Percentiles rank a stretch among this genome's conserved stretches.
Evolutionary conservation across 2,888 invertebrate genomes (phyloP).

Genomic region (Odontocolon sp.): DNA sequence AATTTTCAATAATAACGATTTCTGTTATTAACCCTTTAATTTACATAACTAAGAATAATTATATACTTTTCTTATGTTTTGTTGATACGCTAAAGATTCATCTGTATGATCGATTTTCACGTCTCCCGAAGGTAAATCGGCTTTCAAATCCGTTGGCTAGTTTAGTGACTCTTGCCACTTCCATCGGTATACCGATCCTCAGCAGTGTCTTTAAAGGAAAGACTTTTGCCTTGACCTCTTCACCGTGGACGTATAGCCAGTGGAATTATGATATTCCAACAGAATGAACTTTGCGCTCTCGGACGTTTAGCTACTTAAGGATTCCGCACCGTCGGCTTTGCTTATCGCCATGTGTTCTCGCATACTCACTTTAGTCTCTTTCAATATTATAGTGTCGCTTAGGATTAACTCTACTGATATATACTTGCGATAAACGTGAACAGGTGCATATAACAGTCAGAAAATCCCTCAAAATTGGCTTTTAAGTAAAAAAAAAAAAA

Average conservation of each 20-base stretch:
- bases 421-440: too few species aligned
- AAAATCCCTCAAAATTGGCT: not conserved
- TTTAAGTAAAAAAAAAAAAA: not conserved
- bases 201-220: not conserved
- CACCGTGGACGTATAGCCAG: not conserved
- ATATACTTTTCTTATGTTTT: too few species aligned
- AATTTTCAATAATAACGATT: too few species aligned
- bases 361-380: not conserved
- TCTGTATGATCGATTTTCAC: too few species aligned
- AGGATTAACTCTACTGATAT: not conserved
- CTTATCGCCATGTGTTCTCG: not conserved
- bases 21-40: too few species aligned
- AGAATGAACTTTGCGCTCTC: slow-evolving; percentile 49
- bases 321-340: slow-evolving; percentile 16
- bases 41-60: too few species aligned
- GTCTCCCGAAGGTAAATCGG: too few species aligned
- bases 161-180: not conserved
- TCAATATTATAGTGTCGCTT: not conserved
- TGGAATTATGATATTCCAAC: slow-evolving; percentile 16
- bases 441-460: too few species aligned
- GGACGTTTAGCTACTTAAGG: slow-evolving; percentile 24
- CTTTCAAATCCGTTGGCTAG: too few species aligned
- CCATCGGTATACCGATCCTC: not conserved
- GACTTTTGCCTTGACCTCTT: slow-evolving; percentile 36
- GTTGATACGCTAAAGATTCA: too few species aligned